Conservation (phyloP, 2,888 invertebrate species). For the Emesis russula region DNA sequence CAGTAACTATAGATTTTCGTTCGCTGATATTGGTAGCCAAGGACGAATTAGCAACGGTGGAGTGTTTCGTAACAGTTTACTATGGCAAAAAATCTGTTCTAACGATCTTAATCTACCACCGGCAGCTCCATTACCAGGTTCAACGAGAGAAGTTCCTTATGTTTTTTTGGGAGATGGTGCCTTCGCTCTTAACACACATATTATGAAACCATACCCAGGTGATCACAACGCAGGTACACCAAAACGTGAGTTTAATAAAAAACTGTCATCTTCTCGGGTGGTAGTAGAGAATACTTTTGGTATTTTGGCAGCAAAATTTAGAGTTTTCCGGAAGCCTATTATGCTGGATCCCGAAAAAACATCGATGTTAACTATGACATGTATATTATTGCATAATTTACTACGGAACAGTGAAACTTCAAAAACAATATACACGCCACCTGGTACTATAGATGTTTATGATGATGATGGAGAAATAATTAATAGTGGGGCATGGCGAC, state of each 20-base stretch:
- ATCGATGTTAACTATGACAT: constrained; percentile 59
- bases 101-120: constrained; percentile 78
- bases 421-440: constrained; percentile 75
- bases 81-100: constrained; percentile 63
- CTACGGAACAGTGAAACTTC: constrained; percentile 75
- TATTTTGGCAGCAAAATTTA: constrained; percentile 53
- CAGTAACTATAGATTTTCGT: constrained; percentile 80
- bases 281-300: constrained; percentile 72
- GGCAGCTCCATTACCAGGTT: constrained; percentile 57
- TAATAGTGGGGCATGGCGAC: constrained; percentile 75
- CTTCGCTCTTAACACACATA: constrained; percentile 57
- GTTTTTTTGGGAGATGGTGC: constrained; percentile 77
- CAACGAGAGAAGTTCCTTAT: constrained; percentile 49
- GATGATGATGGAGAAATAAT: constrained; percentile 62
- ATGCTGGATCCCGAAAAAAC: constrained; percentile 56
- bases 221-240: constrained; percentile 41
- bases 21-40: constrained; percentile 77
- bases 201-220: constrained; percentile 84
- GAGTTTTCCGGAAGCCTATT: constrained; percentile 60
- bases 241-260: constrained; percentile 54
- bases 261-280: constrained; percentile 48
- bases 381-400: constrained; percentile 74
- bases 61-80: constrained; percentile 48
- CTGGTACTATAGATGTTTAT: constrained; percentile 77
- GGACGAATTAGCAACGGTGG: constrained; percentile 48